Base-by-base conservation (phyloP, 2,113 vertebrate species). In the Anguilla japonica region DNA sequence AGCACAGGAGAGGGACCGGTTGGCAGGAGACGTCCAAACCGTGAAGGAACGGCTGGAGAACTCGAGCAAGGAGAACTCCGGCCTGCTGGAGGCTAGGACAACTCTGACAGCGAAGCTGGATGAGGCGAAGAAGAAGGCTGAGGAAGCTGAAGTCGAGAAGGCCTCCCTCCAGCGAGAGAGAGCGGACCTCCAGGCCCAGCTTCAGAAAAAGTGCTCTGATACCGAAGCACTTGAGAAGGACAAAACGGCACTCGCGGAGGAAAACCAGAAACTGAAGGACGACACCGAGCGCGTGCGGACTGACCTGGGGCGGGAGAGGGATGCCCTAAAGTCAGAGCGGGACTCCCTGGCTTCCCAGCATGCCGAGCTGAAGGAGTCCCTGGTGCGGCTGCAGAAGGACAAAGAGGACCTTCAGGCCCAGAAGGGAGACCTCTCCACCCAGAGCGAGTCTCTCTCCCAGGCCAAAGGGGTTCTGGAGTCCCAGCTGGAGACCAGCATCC, bases 21-120 rank as follows among this genome's bases (percentile, higher is more conserved):
- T 97, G 22, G 91, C 90, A 0, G 67, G 87, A 39, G 93, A 94
- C 0, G 84, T 95, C 0, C 92, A 94, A 50, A 88, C 87, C n/a
- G 87, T 95, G 41, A 96, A 94, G 88, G 93, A 91, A 15, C 94
- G 96, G 5, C 90, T 98, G 40, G 94, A 93, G 0, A 92, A 93
- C 87, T 94, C 80, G 26, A 88, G 86, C 16, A 90, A 85, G 90
- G 91, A 93, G 56, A 97, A 94, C 88, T 89, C 92, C 11, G 92
- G 94, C 7, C 92, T 97, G 8, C 50, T 41, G 0, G 89, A 93
- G 88, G 94, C 93, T 85, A 97, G 95, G 82, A 84, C 87, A 9
- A 91, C 94, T 80, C 92, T 98, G 80, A 92, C 93, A 3, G 18
- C 84, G 71, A 85, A 93, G 86, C 88, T 98, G 14, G 92, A 96